Percentiles rank a stretch among this genome's conserved stretches.
These are phyloP conservation scores for Hybos culiciformis DNA, from an alignment of 2,888 invertebrate species.

Conservation along the genomic window DNA sequence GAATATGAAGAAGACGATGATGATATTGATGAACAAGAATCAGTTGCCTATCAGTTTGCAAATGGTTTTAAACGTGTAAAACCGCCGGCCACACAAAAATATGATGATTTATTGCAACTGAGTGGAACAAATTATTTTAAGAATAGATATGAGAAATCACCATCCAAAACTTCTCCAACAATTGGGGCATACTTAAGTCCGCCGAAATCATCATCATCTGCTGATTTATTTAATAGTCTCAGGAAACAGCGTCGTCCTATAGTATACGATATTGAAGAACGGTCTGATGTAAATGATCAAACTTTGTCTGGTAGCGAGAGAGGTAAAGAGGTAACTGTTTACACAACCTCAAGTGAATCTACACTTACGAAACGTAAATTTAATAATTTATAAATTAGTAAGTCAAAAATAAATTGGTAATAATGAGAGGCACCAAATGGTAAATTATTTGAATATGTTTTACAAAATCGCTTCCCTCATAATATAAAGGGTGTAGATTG, in stretches of 20 bases:
- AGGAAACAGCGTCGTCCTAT: neutral
- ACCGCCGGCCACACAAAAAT: slow-evolving; percentile 9
- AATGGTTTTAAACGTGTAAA: slow-evolving; percentile 16
- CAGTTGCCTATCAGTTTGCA: slow-evolving; percentile 17
- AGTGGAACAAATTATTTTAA: slow-evolving; percentile 24
- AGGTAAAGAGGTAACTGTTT: slow-evolving; percentile 30
- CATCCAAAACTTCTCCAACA: slow-evolving; percentile 19
- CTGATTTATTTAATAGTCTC: neutral
- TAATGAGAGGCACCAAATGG: too few relatives aligned
- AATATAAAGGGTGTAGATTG: too few relatives aligned
- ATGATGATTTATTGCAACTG: slow-evolving; percentile 21
- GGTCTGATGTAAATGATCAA: slow-evolving; percentile 28
- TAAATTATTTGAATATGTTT: too few relatives aligned
- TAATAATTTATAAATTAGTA: too few relatives aligned
- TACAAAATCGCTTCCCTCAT: too few relatives aligned
- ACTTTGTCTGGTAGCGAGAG: slow-evolving; percentile 26
- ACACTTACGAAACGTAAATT: too few relatives aligned
- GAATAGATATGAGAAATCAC: slow-evolving; percentile 20
- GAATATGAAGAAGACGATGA: slow-evolving; percentile 23
- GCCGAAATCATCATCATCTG: slow-evolving; percentile 16
- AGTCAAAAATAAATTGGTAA: too few relatives aligned
- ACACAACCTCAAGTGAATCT: too few relatives aligned
- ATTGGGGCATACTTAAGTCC: slow-evolving; percentile 31
- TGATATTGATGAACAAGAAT: slow-evolving; percentile 14
- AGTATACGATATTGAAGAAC: slow-evolving; percentile 10